phyloP scores from a whole-genome alignment of 2,888 invertebrate species.

The Eupeodes luniger region DNA sequence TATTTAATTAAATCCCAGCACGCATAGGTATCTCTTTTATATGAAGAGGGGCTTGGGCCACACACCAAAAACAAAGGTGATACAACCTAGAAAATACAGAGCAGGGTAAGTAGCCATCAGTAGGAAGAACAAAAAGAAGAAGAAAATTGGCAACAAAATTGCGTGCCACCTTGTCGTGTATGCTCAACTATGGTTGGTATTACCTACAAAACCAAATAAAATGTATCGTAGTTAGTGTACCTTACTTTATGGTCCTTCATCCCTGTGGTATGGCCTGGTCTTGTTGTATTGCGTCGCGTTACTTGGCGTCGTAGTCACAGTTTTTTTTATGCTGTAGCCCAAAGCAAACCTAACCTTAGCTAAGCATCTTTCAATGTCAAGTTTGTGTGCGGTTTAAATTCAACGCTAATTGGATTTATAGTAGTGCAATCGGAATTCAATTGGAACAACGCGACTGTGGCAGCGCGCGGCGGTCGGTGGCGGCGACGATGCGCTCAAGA shows the following conservation, averaged over 20 bases:
- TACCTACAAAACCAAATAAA: conserved; percentile 13
- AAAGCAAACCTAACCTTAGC: conserved; percentile 12
- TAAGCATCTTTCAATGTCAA: conserved; percentile 73
- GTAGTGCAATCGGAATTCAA: conserved; percentile 73
- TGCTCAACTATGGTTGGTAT: conserved; percentile 40
- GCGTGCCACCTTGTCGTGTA: conserved; percentile 60
- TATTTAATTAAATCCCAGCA: conserved; percentile 74
- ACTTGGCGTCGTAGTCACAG: too few relatives aligned
- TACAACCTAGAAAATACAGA: conserved; percentile 2
- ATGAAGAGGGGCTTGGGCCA: not conserved
- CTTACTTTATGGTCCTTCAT: not conserved
- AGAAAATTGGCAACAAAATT: conserved; percentile 51
- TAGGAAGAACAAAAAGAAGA: not conserved
- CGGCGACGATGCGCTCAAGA: not conserved
- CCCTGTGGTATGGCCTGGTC: not conserved
- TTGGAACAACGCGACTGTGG: conserved; percentile 5
- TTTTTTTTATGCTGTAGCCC: not conserved
- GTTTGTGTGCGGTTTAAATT: conserved; percentile 55
- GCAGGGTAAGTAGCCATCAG: conserved; percentile 2
- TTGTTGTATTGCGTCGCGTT: too few relatives aligned
- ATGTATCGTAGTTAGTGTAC: not conserved
- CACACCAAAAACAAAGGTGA: conserved; percentile 14
- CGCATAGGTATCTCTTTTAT: conserved; percentile 41
- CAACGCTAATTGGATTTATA: conserved; percentile 75
- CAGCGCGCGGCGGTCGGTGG: not conserved